Base-by-base conservation (phyloP, 2,113 vertebrate species). In the Periophthalmus modestus region DNA sequence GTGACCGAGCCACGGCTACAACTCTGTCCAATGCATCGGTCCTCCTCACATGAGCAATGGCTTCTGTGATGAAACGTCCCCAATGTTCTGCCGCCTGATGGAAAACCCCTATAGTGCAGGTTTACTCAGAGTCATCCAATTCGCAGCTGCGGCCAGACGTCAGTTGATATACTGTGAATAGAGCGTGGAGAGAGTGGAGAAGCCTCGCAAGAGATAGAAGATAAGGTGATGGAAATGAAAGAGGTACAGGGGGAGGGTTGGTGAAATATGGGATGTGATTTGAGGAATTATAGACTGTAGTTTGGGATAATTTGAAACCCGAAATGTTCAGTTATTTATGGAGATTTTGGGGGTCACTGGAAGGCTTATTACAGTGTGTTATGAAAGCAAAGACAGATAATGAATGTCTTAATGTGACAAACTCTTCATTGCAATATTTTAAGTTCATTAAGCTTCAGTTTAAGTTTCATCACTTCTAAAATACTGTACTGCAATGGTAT, bases 1-100 rank as follows among this genome's bases (percentile, higher is more conserved):
- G 79, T 46, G 67, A 72, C 58, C 23, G 62, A 69, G 69, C 80
- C 77, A 85, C 82, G 82, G 82, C 54, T 71, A 68, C 77, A 66
- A 82, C 79, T 84, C 85, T 73, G 24, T 82, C 84, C 68, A 87
- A 77, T 88, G 87, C 66, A 87, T 87, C 83, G 69, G 82, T 78
- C 80, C 39, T 43, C 39, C 77, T 83, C 69, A 81, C 73, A 85
- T 87, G 85, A 91, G 77, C 78, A 81, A 92, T 89, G 74, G 67
- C 71, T 84, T 88, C 88, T 87, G 80, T 88, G 81, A 89, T 88
- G 83, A 90, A 92, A 86, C 58, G 61, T 75, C 83, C 55, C 82
- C 82, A 79, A 80, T 66, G 71, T 80, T 82, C 78, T 74, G 74
- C 55, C 73, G 39, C 75, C 76, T 90, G 90, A 90, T 91, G 84